phyloP scores from a whole-genome alignment of 1,140 invertebrate species.

The Harlomillsia oculata region DNA sequence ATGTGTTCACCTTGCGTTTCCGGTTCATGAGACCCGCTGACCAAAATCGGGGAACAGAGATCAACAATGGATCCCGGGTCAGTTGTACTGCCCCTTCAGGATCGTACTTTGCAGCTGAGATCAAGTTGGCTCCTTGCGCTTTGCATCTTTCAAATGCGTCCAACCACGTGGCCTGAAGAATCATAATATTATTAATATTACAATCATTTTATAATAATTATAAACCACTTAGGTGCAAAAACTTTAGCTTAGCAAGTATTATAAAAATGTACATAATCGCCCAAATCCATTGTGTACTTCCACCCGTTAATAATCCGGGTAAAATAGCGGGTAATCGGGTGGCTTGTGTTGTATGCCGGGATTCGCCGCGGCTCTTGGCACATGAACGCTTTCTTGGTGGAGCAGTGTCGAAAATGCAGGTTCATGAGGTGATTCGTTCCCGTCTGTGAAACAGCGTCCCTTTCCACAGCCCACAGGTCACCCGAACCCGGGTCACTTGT shows the following conservation, averaged over 20 bases:
- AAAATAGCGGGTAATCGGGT: not conserved
- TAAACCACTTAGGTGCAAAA: too few species aligned
- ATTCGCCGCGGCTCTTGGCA: not conserved
- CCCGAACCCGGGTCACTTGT: not conserved
- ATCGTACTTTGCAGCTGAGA: conserved; percentile 1
- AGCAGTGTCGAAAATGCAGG: not conserved
- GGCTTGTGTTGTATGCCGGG: not conserved
- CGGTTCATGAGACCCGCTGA: conserved; percentile 4
- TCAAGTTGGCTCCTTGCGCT: not conserved
- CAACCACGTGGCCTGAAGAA: not conserved
- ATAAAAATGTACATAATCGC: not conserved
- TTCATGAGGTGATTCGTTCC: not conserved
- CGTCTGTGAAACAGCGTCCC: not conserved
- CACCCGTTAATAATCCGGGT: not conserved
- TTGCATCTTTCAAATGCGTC: conserved; percentile 2
- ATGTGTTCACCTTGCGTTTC: not conserved
- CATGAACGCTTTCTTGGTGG: not conserved
- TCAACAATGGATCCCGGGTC: not conserved
- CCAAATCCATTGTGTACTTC: not conserved
- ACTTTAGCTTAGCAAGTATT: too few species aligned
- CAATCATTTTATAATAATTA: not conserved
- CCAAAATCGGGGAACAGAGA: not conserved
- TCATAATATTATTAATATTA: not conserved
- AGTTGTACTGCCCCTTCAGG: not conserved
- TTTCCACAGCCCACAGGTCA: not conserved